Percentiles rank a stretch among this genome's conserved stretches.
Conservation (phyloP, 2,113 vertebrate species). For the Rhabdornis inornatus region DNA sequence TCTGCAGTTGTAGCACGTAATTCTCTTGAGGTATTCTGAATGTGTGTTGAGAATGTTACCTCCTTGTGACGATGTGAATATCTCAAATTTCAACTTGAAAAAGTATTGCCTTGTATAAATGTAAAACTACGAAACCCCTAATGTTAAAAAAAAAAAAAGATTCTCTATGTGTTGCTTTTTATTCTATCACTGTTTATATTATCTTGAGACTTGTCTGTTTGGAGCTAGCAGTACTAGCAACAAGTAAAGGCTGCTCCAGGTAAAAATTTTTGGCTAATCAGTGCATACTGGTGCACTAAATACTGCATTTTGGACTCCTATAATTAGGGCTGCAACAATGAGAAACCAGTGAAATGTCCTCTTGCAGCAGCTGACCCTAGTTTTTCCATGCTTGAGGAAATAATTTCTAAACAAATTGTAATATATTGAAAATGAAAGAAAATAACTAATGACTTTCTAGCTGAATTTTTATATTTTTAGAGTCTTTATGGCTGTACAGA, state of each 20-base stretch:
- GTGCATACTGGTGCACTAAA: background rate
- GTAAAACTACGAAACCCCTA: background rate
- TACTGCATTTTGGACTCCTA: background rate
- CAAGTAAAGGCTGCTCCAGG: background rate
- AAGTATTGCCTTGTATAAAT: background rate
- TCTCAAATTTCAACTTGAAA: background rate
- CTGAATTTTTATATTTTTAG: background rate
- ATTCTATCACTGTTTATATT: background rate
- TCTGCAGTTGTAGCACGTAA: background rate
- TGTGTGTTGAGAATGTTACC: background rate
- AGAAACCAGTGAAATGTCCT: background rate
- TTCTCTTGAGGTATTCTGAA: background rate
- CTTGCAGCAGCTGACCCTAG: background rate
- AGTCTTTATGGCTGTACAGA: background rate
- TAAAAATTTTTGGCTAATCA: background rate
- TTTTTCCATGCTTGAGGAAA: background rate
- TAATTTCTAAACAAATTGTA: background rate
- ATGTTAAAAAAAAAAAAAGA: background rate
- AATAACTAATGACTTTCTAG: background rate
- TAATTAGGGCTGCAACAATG: background rate
- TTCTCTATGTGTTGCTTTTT: background rate
- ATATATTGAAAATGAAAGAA: background rate
- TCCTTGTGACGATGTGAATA: background rate
- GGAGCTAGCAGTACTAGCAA: background rate
- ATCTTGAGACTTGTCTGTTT: background rate